Percentiles rank a stretch among this genome's conserved stretches.
These are phyloP conservation scores for Hycleus phaleratus DNA, from an alignment of 1,140 invertebrate genomes.

Conservation along the genomic window DNA sequence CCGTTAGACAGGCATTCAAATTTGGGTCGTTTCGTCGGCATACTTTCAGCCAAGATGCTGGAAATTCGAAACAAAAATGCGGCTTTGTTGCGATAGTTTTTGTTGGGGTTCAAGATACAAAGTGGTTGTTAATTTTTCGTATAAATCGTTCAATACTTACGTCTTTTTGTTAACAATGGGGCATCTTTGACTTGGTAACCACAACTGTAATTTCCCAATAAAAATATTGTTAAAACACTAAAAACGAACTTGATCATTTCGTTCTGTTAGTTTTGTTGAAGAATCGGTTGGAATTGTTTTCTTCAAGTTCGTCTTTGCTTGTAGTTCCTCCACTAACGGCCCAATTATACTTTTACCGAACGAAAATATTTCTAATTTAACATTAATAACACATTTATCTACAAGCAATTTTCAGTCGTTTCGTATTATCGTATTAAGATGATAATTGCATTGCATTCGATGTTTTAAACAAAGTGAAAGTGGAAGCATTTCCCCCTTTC, in stretches of 20 bases:
- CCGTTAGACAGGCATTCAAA: slow-evolving; percentile 37
- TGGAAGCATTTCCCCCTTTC: too few relatives aligned
- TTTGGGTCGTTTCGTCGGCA: slow-evolving; percentile 38
- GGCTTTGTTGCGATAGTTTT: too few relatives aligned
- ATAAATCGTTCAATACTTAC: slow-evolving; percentile 2
- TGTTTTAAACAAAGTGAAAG: neutral
- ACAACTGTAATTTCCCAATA: neutral
- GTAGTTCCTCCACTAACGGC: too few relatives aligned
- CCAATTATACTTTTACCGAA: too few relatives aligned
- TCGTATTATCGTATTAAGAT: neutral
- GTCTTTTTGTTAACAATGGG: slow-evolving; percentile 13
- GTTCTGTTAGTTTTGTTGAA: too few relatives aligned
- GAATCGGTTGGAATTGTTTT: too few relatives aligned
- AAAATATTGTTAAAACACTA: too few relatives aligned
- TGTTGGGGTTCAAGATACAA: too few relatives aligned
- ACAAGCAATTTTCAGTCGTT: neutral
- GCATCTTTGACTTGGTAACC: slow-evolving; percentile 15
- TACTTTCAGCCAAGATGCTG: slow-evolving; percentile 41
- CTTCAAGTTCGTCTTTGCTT: too few relatives aligned
- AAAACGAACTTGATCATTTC: too few relatives aligned
- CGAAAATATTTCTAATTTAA: neutral
- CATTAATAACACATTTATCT: neutral
- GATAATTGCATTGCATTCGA: neutral
- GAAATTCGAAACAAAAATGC: slow-evolving; percentile 13
- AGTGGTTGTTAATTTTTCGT: too few relatives aligned